Evolutionary conservation across 64 coral and sea anemone genomes (phyloP).

Genomic region (Pachyseris speciosa): DNA sequence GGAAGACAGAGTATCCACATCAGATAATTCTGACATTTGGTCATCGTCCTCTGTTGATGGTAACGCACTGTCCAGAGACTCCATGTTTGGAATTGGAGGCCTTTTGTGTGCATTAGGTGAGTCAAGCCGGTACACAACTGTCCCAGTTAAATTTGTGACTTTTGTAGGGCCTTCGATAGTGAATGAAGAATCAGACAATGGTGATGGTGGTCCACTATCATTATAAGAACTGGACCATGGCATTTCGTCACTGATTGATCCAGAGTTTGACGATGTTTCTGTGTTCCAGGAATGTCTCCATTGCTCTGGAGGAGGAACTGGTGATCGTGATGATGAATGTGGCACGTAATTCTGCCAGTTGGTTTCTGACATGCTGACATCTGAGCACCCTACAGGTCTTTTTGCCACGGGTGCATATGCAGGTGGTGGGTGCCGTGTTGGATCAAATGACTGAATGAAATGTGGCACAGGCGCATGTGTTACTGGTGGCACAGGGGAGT

Average conservation of each 20-base stretch:
- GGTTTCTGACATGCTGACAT: constrained; percentile 33
- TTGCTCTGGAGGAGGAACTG: constrained; percentile 59
- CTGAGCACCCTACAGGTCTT: constrained; percentile 51
- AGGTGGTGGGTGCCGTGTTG: constrained; percentile 56
- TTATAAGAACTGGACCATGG: constrained; percentile 65
- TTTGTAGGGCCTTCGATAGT: constrained; percentile 54
- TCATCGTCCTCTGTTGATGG: constrained; percentile 54
- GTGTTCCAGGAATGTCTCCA: constrained; percentile 95
- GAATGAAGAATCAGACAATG: constrained; percentile 75
- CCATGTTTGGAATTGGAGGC: constrained; percentile 48
- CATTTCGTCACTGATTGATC: constrained; percentile 93
- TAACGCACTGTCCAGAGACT: constrained; percentile 43
- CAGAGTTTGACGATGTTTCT: constrained; percentile 89
- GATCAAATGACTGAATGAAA: constrained; percentile 81
- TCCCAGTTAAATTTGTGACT: constrained; percentile 69
- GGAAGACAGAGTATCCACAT: constrained; percentile 57
- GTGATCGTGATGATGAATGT: constrained; percentile 30
- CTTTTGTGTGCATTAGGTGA: constrained; percentile 37
- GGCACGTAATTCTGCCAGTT: constrained; percentile 31
- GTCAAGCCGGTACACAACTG: constrained; percentile 69
- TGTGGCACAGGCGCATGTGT: constrained; percentile 55
- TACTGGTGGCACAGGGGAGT: constrained; percentile 38
- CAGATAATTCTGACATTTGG: constrained; percentile 67
- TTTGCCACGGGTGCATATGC: constrained; percentile 80
- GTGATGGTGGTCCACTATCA: constrained; percentile 88